Evolutionary conservation across 1,140 invertebrate species (phyloP).

Genomic region (Chlorops oryzae): DNA sequence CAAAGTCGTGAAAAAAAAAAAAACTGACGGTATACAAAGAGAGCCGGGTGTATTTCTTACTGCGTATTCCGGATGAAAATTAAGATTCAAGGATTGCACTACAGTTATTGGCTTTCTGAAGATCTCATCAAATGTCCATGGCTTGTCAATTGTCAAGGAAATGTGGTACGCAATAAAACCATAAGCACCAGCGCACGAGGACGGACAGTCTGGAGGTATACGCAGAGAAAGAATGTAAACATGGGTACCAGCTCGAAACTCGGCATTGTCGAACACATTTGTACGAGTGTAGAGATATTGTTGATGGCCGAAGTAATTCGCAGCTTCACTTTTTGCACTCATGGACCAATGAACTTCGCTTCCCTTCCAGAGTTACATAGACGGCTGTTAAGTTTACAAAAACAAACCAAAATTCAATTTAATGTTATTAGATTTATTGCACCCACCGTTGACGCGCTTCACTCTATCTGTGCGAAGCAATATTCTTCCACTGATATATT

Average conservation of each 20-base stretch:
- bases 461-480: conserved; percentile 38
- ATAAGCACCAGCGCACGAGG: conserved; percentile 66
- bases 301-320: conserved; percentile 41
- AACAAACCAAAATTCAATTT: too few species aligned
- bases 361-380: conserved; percentile 43
- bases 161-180: conserved; percentile 64
- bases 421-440: too few species aligned
- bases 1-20: too few species aligned
- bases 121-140: conserved; percentile 70
- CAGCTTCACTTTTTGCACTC: conserved; percentile 41
- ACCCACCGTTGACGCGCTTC: conserved; percentile 42
- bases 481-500: conserved; percentile 40
- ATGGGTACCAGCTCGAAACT: conserved; percentile 54
- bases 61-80: conserved; percentile 50
- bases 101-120: conserved; percentile 66
- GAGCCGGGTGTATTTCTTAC: conserved; percentile 25
- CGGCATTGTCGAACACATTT: conserved; percentile 44
- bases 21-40: too few species aligned
- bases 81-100: conserved; percentile 65
- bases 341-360: conserved; percentile 45
- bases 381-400: conserved; percentile 30
- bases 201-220: conserved; percentile 56
- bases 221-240: conserved; percentile 49
- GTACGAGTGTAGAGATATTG: conserved; percentile 42
- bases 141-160: conserved; percentile 62